Percentiles rank a stretch among this genome's conserved stretches.
These are phyloP conservation scores for Orthosia gracilis DNA, from an alignment of 2,888 invertebrate species.

Conservation along the genomic window DNA sequence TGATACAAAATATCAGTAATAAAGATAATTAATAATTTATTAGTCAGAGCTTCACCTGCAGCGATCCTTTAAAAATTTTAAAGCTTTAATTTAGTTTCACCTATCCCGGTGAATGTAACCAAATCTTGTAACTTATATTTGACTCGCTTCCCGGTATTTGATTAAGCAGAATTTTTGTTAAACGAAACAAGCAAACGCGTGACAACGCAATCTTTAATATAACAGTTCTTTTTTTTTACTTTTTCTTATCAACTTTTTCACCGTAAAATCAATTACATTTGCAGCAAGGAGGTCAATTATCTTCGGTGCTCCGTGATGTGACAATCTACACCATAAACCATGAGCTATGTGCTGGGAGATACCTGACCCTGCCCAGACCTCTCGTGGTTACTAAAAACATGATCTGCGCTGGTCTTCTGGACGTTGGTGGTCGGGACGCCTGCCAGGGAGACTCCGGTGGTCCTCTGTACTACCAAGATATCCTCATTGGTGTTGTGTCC, in stretches of 20 bases:
- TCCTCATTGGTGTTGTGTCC: conserved; percentile 86
- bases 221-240: background rate
- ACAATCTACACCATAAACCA: conserved; percentile 50
- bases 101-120: too few species aligned
- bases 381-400: conserved; percentile 76
- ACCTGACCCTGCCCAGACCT: conserved; percentile 30
- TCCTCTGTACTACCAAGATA: conserved; percentile 81
- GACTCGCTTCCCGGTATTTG: too few species aligned
- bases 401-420: conserved; percentile 80
- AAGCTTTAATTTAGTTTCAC: too few species aligned
- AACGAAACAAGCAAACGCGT: too few species aligned
- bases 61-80: too few species aligned
- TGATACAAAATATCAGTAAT: too few species aligned
- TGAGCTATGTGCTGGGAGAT: conserved; percentile 39
- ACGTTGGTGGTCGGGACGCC: conserved; percentile 75
- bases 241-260: background rate
- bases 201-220: too few species aligned
- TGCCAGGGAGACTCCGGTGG: conserved; percentile 89
- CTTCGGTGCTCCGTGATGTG: conserved; percentile 42
- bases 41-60: too few species aligned
- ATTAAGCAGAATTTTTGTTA: too few species aligned
- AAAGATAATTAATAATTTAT: too few species aligned
- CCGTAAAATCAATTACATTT: conserved; percentile 4
- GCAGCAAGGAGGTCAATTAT: conserved; percentile 46
- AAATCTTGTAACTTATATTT: too few species aligned